Conservation (phyloP, 30 jellyfish, hydroid and myxozoan species). For the Phacellophora camtschatica region DNA sequence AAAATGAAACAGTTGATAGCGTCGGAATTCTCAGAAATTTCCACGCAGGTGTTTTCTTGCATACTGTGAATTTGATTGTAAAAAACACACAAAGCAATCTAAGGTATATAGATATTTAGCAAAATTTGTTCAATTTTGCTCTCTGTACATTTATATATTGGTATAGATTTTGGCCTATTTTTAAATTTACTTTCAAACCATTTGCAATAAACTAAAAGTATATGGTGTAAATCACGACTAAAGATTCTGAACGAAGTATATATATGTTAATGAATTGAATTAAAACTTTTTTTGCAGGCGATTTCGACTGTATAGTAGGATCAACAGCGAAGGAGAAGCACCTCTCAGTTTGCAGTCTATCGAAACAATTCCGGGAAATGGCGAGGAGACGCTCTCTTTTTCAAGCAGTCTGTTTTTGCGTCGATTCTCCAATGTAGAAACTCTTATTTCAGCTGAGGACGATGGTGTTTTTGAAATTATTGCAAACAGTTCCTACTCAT, state of each 20-base stretch:
- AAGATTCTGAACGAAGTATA: too few species aligned
- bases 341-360: constrained; percentile 49
- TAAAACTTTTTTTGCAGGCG: constrained; percentile 3
- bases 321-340: constrained; percentile 24
- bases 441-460: constrained; percentile 46
- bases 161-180: not conserved
- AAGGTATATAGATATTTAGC: too few species aligned
- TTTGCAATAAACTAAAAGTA: not conserved
- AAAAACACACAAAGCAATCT: constrained; percentile 40
- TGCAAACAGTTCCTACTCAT: constrained; percentile 67
- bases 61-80: constrained; percentile 52
- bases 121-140: too few species aligned
- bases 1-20: constrained; percentile 59
- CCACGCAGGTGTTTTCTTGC: constrained; percentile 79
- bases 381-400: constrained; percentile 70
- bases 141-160: not conserved
- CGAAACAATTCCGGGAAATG: constrained; percentile 54
- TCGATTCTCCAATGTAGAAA: constrained; percentile 65
- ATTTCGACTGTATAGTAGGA: constrained; percentile 29
- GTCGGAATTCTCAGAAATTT: constrained; percentile 56
- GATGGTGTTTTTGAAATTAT: constrained; percentile 35
- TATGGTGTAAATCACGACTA: too few species aligned
- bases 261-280: not conserved
- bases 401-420: constrained; percentile 68
- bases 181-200: not conserved